Evolutionary conservation across 1,140 invertebrate species (phyloP).

Genomic region (Lordiphosa collinella): DNA sequence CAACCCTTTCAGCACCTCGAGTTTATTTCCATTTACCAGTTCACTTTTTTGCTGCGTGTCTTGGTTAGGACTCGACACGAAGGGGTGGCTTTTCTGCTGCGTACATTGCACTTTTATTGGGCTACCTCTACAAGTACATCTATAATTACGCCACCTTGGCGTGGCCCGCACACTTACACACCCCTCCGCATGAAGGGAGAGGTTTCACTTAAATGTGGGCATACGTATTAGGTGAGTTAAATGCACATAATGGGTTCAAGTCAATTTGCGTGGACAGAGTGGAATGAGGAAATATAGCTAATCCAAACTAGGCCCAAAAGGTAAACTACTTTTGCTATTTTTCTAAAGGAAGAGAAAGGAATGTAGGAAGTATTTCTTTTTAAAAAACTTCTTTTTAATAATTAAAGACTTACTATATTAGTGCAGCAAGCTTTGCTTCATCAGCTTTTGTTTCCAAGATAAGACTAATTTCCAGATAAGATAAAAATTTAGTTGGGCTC

Average conservation of each 20-base stretch:
- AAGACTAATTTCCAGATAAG: no score
- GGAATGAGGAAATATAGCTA: no score
- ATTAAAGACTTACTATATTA: no score
- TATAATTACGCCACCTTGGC: conserved; percentile 71
- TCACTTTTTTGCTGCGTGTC: conserved; percentile 9
- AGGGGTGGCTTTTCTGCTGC: conserved; percentile 44
- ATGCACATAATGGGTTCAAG: background rate
- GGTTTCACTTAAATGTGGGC: background rate
- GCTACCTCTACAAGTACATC: conserved; percentile 49
- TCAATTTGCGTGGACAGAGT: no score
- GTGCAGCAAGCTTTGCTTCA: no score
- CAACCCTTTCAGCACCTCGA: conserved; percentile 51
- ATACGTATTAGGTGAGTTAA: conserved; percentile 6
- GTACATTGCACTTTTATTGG: conserved; percentile 63
- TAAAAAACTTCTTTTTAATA: no score
- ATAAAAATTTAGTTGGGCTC: no score
- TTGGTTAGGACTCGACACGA: background rate
- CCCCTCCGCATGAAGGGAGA: conserved; percentile 8
- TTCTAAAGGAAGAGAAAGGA: no score
- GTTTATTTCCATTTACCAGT: conserved; percentile 26
- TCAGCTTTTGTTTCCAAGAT: no score
- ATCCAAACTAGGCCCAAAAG: no score
- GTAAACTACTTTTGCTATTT: no score
- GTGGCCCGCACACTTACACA: conserved; percentile 34
- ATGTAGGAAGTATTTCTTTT: no score